Evolutionary conservation across 2,888 invertebrate genomes (phyloP).

Genomic region (Mimas tiliae): DNA sequence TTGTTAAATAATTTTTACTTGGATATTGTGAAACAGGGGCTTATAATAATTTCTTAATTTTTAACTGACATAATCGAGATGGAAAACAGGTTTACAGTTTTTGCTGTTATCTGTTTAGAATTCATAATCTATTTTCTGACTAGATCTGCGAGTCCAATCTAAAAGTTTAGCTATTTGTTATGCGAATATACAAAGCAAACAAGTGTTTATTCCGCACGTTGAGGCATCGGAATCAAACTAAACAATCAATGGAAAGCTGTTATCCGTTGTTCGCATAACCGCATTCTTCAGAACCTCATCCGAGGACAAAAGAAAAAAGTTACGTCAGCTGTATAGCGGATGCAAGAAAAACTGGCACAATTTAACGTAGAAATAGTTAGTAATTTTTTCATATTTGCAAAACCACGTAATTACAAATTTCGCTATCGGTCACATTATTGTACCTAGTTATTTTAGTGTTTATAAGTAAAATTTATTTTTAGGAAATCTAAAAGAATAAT

Average conservation of each 20-base stretch:
- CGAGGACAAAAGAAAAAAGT: conserved; percentile 51
- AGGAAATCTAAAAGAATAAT: too few relatives aligned
- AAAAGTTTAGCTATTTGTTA: not conserved
- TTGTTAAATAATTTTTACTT: too few relatives aligned
- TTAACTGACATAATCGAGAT: not conserved
- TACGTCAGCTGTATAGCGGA: conserved; percentile 41
- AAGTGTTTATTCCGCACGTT: conserved; percentile 57
- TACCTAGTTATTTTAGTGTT: too few relatives aligned
- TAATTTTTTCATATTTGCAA: too few relatives aligned
- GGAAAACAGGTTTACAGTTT: not conserved
- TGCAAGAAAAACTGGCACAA: conserved; percentile 27
- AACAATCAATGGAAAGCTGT: conserved; percentile 67
- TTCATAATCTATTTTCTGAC: not conserved
- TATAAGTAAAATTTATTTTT: too few relatives aligned
- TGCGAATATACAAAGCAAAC: conserved; percentile 36
- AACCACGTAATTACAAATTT: too few relatives aligned
- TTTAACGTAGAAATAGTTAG: not conserved
- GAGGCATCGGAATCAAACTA: conserved; percentile 56
- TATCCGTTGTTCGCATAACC: conserved; percentile 59
- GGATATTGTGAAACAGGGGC: too few relatives aligned
- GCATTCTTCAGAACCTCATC: conserved; percentile 59
- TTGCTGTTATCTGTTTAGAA: not conserved
- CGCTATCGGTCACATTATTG: too few relatives aligned
- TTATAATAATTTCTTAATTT: too few relatives aligned
- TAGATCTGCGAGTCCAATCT: not conserved